These are phyloP conservation scores for Epinephelus awoara DNA, from an alignment of 2,797 vertebrate species.

Conservation along the genomic window DNA sequence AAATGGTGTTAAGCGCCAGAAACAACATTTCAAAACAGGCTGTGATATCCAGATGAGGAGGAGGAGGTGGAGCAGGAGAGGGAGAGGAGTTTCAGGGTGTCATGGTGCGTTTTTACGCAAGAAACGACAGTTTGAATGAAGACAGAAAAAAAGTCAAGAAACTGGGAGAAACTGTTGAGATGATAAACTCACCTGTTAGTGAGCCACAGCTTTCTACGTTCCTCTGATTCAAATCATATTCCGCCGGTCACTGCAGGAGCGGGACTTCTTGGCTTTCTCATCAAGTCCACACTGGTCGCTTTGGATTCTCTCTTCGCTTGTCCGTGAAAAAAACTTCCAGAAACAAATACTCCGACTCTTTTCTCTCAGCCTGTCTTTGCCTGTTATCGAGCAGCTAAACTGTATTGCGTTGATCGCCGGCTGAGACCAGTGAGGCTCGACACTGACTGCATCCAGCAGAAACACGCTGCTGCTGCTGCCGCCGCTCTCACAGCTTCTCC, in stretches of 20 bases:
- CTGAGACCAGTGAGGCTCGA: conserved; percentile 4
- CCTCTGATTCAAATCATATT: conserved; percentile 69
- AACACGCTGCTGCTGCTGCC: conserved; percentile 27
- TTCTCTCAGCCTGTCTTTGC: not conserved
- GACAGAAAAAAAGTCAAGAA: too few relatives aligned
- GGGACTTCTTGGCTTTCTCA: conserved; percentile 49
- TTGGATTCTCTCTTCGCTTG: not conserved
- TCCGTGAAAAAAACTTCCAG: not conserved
- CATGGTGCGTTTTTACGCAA: conserved; percentile 52
- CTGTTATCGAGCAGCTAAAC: not conserved
- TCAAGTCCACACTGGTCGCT: conserved; percentile 39
- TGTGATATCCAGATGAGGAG: conserved; percentile 21
- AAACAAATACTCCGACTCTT: not conserved
- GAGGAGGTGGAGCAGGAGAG: not conserved
- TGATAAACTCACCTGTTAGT: conserved; percentile 69
- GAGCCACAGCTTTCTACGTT: conserved; percentile 7
- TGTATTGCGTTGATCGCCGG: not conserved
- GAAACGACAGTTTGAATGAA: not conserved
- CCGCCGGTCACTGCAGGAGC: conserved; percentile 33
- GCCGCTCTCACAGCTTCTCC: conserved; percentile 22
- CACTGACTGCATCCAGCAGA: conserved; percentile 55
- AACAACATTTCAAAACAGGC: conserved; percentile 42
- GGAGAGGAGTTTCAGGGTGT: not conserved
- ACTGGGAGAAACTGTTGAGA: fast-evolving
- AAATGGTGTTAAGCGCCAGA: conserved; percentile 38